A percentile compares a stretch with the other conserved stretches of the same genome.
Conservation (phyloP, 2,113 vertebrate species). For the Strix uralensis region DNA sequence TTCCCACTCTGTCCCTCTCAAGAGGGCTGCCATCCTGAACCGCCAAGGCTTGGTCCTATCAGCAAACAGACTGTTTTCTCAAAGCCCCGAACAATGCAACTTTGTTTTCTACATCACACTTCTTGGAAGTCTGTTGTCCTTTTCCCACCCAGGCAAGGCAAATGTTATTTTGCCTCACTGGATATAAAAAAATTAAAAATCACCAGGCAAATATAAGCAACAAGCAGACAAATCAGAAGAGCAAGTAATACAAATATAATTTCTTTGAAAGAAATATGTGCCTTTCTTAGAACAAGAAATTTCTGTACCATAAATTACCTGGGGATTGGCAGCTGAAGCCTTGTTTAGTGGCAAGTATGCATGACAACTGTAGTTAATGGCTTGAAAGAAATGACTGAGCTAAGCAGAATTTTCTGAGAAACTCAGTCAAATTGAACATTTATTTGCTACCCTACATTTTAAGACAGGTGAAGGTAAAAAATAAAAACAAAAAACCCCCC, state of each 20-base stretch:
- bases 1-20: neutral
- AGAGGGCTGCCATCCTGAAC: neutral
- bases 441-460: neutral
- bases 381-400: conserved; percentile 22
- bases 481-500: neutral
- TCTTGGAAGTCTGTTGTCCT: neutral
- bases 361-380: neutral
- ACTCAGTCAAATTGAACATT: neutral
- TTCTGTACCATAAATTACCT: conserved; percentile 35
- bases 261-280: neutral
- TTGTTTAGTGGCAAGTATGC: conserved; percentile 23
- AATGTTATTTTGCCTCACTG: neutral
- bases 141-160: neutral
- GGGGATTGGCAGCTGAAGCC: neutral
- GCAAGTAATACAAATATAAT: neutral
- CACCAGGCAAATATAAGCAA: neutral
- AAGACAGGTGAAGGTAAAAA: neutral
- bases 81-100: neutral
- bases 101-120: neutral
- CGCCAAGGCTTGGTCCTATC: neutral
- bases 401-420: neutral
- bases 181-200: neutral
- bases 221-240: neutral
- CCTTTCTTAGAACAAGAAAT: neutral
- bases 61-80: neutral